phyloP scores from a whole-genome alignment of 2,797 vertebrate genomes.

The Sebastes matsubarae region DNA sequence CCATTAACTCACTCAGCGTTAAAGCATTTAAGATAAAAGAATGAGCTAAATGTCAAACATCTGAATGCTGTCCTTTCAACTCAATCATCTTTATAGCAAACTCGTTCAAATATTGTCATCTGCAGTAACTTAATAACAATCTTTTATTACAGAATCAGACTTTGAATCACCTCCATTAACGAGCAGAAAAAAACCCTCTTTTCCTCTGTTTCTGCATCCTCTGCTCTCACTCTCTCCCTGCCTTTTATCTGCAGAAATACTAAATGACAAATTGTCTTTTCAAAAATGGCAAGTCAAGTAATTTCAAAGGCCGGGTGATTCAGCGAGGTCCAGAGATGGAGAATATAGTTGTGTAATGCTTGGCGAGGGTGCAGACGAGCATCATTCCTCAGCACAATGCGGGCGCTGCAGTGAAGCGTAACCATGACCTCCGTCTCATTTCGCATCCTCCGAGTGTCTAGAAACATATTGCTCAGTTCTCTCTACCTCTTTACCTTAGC shows the following conservation, averaged over 20 bases:
- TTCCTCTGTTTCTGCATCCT: neutral
- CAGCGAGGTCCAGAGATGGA: constrained; percentile 28
- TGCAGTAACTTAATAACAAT: neutral
- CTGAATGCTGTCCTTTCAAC: neutral
- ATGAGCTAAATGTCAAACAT: neutral
- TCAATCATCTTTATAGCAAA: neutral
- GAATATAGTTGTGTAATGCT: constrained; percentile 24
- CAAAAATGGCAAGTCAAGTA: constrained; percentile 26
- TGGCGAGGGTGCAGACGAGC: constrained; percentile 24
- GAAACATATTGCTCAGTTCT: constrained; percentile 23
- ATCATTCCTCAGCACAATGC: constrained; percentile 30
- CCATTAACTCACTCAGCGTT: neutral
- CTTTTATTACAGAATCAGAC: too few species aligned
- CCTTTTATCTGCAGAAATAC: neutral
- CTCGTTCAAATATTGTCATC: neutral
- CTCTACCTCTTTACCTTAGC: neutral
- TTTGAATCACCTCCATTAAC: too few species aligned
- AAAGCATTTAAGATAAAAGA: neutral
- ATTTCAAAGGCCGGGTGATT: constrained; percentile 48
- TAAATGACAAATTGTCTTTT: constrained; percentile 42
- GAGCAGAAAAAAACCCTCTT: neutral
- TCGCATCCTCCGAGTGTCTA: constrained; percentile 14
- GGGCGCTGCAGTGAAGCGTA: constrained; percentile 11
- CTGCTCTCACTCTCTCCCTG: neutral
- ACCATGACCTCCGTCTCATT: constrained; percentile 35